Percentiles rank a stretch among this genome's conserved stretches.
These are phyloP conservation scores for Halcyon chelicuti DNA, from an alignment of 2,797 vertebrate genomes.

Conservation along the genomic window DNA sequence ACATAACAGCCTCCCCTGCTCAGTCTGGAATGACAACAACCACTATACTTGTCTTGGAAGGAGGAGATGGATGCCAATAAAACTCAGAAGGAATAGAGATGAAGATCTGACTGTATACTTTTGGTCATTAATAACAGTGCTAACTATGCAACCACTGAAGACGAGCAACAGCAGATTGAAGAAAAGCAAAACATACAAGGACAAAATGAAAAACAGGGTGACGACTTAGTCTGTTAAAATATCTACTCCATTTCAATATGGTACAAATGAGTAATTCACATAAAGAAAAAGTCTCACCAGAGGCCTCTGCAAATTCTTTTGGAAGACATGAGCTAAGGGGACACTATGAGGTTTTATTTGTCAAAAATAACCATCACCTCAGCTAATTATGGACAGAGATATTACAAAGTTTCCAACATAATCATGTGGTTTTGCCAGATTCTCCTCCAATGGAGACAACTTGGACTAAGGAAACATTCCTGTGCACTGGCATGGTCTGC, in stretches of 20 bases:
- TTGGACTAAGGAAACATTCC: background rate
- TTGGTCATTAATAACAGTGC: background rate
- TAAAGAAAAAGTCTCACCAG: background rate
- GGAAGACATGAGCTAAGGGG: background rate
- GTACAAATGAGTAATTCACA: background rate
- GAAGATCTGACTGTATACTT: background rate
- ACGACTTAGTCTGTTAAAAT: background rate
- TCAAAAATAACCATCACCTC: background rate
- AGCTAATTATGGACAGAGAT: background rate
- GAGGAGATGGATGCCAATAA: background rate
- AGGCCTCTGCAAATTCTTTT: background rate
- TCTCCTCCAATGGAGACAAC: background rate
- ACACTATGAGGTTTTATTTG: background rate
- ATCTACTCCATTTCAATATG: background rate
- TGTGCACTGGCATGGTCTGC: background rate
- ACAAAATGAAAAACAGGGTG: background rate
- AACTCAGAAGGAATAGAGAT: background rate
- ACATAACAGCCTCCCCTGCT: background rate
- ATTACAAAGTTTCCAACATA: background rate
- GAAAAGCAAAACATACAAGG: background rate
- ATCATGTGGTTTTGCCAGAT: background rate
- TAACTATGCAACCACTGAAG: background rate
- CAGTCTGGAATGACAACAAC: background rate
- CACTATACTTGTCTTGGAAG: background rate
- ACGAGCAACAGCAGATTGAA: background rate